Percentiles rank a stretch among this genome's conserved stretches.
Conservation (phyloP, 2,797 vertebrate species). For the Neosilurus hyrtlii region DNA sequence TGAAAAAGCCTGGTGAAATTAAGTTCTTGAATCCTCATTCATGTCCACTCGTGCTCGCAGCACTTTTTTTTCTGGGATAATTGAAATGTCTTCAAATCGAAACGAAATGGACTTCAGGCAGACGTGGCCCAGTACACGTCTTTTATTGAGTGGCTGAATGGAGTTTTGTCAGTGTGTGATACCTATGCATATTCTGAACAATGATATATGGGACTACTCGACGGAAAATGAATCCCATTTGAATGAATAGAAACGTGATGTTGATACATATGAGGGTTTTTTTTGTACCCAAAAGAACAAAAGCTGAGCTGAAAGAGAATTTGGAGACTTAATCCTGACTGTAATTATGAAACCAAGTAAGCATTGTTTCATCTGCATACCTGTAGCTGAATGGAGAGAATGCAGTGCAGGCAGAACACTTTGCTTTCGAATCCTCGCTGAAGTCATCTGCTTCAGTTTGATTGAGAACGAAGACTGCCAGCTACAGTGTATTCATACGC, state of each 20-base stretch:
- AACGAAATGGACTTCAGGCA: slow-evolving; percentile 37
- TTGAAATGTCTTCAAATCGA: slow-evolving; percentile 43
- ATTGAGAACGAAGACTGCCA: background rate
- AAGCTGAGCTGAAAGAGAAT: background rate
- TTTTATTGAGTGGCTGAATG: slow-evolving; percentile 43
- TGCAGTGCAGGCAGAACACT: background rate
- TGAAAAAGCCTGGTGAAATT: slow-evolving; percentile 4
- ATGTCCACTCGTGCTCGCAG: slow-evolving; percentile 20
- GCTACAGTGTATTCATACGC: slow-evolving; percentile 33
- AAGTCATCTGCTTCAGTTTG: background rate
- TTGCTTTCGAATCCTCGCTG: background rate
- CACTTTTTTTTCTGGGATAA: slow-evolving; percentile 45
- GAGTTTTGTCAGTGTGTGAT: slow-evolving; percentile 42
- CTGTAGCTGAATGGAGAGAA: background rate
- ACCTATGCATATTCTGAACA: slow-evolving; percentile 26
- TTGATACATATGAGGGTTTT: background rate
- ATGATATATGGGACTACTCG: background rate
- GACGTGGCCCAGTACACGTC: slow-evolving; percentile 8
- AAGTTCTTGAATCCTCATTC: slow-evolving; percentile 35
- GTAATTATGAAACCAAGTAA: background rate
- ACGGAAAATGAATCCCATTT: slow-evolving; percentile 4
- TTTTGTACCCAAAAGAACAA: slow-evolving; percentile 9
- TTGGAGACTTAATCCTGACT: background rate
- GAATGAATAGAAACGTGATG: background rate
- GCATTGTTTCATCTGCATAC: slow-evolving; percentile 4